Evolutionary conservation across 2,797 vertebrate genomes (phyloP).

Genomic region (Dendrocincla tyrannina): DNA sequence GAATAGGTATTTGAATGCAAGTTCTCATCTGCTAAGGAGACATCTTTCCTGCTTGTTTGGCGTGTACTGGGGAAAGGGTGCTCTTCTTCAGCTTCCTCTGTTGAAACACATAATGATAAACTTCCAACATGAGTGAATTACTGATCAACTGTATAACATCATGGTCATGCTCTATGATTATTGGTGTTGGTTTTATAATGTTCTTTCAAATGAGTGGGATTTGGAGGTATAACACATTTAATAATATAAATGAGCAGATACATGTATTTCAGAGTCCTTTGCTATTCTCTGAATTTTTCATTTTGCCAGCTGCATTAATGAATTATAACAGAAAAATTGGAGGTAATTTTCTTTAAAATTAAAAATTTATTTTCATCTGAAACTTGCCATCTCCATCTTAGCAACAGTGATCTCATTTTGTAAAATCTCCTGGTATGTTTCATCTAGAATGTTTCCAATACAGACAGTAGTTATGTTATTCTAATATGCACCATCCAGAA

Average conservation of each 20-base stretch:
- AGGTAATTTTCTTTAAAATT: conserved; percentile 6
- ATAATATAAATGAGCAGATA: not conserved
- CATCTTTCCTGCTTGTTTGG: not conserved
- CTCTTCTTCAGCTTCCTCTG: not conserved
- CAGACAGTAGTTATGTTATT: not conserved
- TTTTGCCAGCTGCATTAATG: not conserved
- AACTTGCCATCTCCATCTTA: not conserved
- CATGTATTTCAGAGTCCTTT: not conserved
- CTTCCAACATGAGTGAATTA: not conserved
- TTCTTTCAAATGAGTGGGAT: not conserved
- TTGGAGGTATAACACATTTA: not conserved
- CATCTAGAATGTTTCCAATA: not conserved
- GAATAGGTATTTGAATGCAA: not conserved
- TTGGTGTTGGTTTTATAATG: not conserved
- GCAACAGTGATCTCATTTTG: not conserved
- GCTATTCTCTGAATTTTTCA: not conserved
- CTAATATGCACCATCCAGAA: not conserved
- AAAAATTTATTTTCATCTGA: conserved; percentile 28
- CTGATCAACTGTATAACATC: not conserved
- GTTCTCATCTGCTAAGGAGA: not conserved
- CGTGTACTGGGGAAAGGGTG: not conserved
- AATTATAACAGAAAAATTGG: not conserved
- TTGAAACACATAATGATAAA: fast-evolving
- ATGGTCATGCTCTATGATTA: not conserved
- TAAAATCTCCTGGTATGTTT: not conserved